Base-by-base conservation (phyloP, 2,113 vertebrate species). In the Copsychus sechellarum region DNA sequence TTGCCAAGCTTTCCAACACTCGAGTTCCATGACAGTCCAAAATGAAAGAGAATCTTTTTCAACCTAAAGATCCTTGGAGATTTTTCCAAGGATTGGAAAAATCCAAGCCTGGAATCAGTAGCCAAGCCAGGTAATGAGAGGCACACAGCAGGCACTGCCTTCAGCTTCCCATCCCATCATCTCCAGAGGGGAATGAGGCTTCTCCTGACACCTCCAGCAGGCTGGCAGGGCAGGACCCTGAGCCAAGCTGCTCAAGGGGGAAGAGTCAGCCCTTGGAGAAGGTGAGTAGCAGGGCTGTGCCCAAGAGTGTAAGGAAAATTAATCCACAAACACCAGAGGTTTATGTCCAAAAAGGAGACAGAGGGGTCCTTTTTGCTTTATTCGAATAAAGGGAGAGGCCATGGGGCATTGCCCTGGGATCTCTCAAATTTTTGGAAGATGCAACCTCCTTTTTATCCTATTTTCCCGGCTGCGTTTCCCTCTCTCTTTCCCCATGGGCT, bases 111-210 rank as follows among this genome's bases (percentile, higher is more conserved):
- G 26, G 61, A n/a, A 56, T 24, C 48, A 65, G 58, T 21, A 57
- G 51, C 87, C 92, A 93, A 56, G 70, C 56, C 56, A 54, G 72
- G 72, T 50, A 92, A 58, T 21, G 42, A 72, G 76, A 80, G 29
- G 57, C 50, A 43, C 54, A 6, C 33, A 74, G 92, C 67, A 83
- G 88, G 76, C 29, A 8, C 33, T 73, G 87, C 85, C 86, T 72
- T 29, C 82, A 47, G 61, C 71, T 22, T 3, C 71, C 36, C 17
- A 0, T 6, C 2, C 5, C 18, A 15, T 4, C 72, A 69, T 40
- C 88, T 93, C 81, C 23, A 47, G 56, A 74, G 47, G 45, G 40
- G 38, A 19, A 36, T 40, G 56, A 2, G 4, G 38, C 80, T 90
- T 70, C 5, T 61, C 62, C 81, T 60, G 24, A 5, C 50, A 61